These are phyloP conservation scores for Heliconius aoede DNA, from an alignment of 2,888 invertebrate genomes.

Conservation along the genomic window DNA sequence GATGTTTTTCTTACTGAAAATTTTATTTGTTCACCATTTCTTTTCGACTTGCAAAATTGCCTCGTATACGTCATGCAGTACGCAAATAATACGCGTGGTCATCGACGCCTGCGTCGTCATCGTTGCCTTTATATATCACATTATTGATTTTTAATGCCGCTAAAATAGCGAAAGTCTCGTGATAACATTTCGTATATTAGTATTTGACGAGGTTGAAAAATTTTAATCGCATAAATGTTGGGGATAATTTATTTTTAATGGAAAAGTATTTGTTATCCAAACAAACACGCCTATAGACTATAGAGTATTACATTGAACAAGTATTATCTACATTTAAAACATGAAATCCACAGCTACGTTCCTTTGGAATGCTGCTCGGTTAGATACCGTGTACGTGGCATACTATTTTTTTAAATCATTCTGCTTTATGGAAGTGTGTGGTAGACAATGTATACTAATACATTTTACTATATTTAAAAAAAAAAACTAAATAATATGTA, in stretches of 20 bases:
- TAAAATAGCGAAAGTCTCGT: neutral
- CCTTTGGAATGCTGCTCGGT: constrained; percentile 19
- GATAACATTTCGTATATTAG: no score
- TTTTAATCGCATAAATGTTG: no score
- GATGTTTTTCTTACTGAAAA: constrained; percentile 45
- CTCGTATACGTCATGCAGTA: constrained; percentile 52
- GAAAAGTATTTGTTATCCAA: neutral
- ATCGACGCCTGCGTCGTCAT: constrained; percentile 48
- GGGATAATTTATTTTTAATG: neutral
- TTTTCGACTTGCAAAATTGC: constrained; percentile 37
- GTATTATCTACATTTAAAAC: neutral
- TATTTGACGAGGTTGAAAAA: no score
- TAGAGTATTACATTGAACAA: constrained; percentile 15
- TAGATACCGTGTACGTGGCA: constrained; percentile 5
- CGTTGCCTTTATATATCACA: constrained; percentile 44
- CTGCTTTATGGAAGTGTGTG: neutral
- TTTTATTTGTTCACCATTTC: constrained; percentile 37
- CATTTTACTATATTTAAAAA: neutral
- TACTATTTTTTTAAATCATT: constrained; percentile 12
- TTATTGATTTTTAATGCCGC: neutral
- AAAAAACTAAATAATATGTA: neutral
- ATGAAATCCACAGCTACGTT: constrained; percentile 6
- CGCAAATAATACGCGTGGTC: constrained; percentile 53
- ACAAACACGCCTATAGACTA: neutral
- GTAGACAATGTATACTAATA: constrained; percentile 1